Conservation (phyloP, 2,797 vertebrate species). For the Adrianichthys oophorus region DNA sequence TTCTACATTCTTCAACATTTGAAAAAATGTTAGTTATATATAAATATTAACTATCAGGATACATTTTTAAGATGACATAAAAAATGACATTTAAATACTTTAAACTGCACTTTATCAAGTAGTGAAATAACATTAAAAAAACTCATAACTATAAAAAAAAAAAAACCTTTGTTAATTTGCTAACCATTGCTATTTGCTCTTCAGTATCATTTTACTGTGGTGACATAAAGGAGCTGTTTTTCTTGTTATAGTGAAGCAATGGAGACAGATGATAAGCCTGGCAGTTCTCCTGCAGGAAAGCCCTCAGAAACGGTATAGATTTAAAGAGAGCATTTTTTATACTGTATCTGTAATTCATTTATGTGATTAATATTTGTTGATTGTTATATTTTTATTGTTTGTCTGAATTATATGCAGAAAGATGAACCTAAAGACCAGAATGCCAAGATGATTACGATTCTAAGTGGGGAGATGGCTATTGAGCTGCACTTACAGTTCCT, state of each 20-base stretch:
- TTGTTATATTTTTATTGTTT: background rate
- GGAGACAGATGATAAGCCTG: slow-evolving; percentile 94
- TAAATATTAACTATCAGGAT: no score
- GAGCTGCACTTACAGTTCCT: slow-evolving; percentile 97
- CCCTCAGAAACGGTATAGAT: slow-evolving; percentile 81
- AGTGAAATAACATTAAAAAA: no score
- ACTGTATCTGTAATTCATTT: no score
- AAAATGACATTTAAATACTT: no score
- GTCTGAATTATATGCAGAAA: slow-evolving; percentile 71
- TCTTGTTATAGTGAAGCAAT: slow-evolving; percentile 87
- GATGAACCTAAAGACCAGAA: slow-evolving; percentile 98
- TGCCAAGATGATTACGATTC: slow-evolving; percentile 99
- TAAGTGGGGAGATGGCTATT: slow-evolving; percentile 98
- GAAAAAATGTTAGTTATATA: background rate
- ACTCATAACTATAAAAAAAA: no score
- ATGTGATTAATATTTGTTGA: no score
- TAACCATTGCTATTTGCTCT: no score
- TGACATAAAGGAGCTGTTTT: slow-evolving; percentile 2
- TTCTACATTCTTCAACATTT: background rate
- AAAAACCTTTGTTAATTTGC: no score
- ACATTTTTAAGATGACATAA: no score
- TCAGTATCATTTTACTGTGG: no score
- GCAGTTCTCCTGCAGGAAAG: slow-evolving; percentile 84
- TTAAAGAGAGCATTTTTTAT: background rate
- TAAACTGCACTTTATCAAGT: no score